A percentile compares a stretch with the other conserved stretches of the same genome.
Evolutionary conservation across 2,888 invertebrate genomes (phyloP).

Genomic region (Latrodectus elegans): DNA sequence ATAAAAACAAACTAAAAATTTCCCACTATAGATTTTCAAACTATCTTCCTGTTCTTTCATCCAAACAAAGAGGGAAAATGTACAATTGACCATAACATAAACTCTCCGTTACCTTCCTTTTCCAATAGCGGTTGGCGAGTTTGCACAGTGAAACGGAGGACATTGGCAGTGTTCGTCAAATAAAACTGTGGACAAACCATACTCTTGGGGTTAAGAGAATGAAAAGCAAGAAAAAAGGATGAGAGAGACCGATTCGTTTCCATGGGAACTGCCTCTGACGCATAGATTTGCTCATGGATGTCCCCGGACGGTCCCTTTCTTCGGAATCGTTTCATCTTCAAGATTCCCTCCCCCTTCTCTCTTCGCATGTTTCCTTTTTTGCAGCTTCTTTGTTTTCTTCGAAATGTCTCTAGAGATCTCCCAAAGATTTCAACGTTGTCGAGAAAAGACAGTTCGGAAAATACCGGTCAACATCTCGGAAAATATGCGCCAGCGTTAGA

Average conservation of each 20-base stretch:
- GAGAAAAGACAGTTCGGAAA: not conserved
- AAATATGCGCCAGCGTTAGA: no score
- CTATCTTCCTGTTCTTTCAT: no score
- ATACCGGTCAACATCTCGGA: no score
- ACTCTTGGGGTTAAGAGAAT: constrained; percentile 17
- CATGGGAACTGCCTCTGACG: constrained; percentile 39
- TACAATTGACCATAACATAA: constrained; percentile 39
- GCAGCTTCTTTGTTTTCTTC: constrained; percentile 3
- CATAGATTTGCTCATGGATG: constrained; percentile 54
- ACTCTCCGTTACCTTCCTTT: constrained; percentile 25
- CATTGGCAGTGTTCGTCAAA: constrained; percentile 58
- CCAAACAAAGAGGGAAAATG: no score
- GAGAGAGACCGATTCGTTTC: constrained; percentile 45
- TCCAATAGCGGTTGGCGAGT: constrained; percentile 39
- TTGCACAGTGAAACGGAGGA: constrained; percentile 42
- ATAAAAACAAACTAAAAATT: no score
- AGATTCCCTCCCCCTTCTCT: constrained; percentile 29
- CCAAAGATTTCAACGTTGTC: constrained; percentile 16
- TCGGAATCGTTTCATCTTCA: constrained; percentile 55
- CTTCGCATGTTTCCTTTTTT: constrained; percentile 11
- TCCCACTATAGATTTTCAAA: no score
- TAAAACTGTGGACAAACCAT: constrained; percentile 49
- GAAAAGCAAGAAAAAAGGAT: not conserved
- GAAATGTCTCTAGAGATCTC: constrained; percentile 20
- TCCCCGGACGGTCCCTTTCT: constrained; percentile 17